Base-by-base conservation (phyloP, 2,888 invertebrate genomes). In the Sphaerophoria taeniata region DNA sequence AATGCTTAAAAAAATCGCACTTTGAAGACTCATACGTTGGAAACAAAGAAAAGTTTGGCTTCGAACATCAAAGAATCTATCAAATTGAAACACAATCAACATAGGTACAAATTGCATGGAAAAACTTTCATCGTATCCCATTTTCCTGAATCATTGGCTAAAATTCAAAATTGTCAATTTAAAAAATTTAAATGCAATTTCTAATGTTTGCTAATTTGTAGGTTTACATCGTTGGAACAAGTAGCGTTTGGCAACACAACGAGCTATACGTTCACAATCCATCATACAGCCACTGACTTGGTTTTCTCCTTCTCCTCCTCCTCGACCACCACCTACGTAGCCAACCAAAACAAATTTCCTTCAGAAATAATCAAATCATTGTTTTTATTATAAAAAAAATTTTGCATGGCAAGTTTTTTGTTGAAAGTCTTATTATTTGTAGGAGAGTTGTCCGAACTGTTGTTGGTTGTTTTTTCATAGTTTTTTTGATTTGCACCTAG, bases 201-300 rank as follows among this genome's bases (percentile, higher is more conserved):
- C 51, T 71, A 74, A 79, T 39, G 31, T 61, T 51, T 80, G 80
- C 81, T 77, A 76, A 76, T 85, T 24, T 85, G 85, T 85, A 85
- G 85, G 85, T 85, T 11, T 85, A 43, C 85, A 76, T 85, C 81
- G 85, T 85, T 81, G 85, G 85, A 81, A 81, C 85, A 65, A 81
- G 85, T 85, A 85, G 85, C 76, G 81, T 81, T 81, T 85, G 85
- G 85, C 85, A 85, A 73, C 67, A 72, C 72, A 85, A 85, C 73
- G 85, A 85, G 73, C 61, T 85, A 77, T 81, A 85, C 39, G 85
- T 85, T 80, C 85, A 77, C 69, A 80, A 85, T 65, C 81, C 81
- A 73, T 85, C 85, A 73, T 85, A 85, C 76, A 76, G 63, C 76
- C 72, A 80, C 69, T 85, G 81, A 85, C 51, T 71, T 49, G 14